A percentile compares a stretch with the other conserved stretches of the same genome.
Evolutionary conservation across 2,113 vertebrate genomes (phyloP).

Genomic region (Carlito syrichta): DNA sequence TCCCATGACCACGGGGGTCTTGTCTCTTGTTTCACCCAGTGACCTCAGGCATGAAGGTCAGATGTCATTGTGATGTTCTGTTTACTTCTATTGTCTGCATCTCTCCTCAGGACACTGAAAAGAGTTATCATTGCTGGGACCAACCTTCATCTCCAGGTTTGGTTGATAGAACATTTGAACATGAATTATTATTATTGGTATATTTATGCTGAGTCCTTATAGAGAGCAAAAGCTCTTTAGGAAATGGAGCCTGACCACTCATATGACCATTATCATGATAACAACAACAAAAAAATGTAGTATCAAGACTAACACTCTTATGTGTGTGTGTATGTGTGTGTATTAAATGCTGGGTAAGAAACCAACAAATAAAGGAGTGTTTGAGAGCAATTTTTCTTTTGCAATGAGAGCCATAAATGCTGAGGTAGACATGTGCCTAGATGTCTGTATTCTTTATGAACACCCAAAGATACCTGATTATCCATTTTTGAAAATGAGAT

Average conservation of each 20-base stretch:
- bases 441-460: not conserved
- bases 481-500: not conserved
- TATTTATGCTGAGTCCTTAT: conserved; percentile 44
- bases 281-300: not conserved
- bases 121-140: conserved; percentile 60
- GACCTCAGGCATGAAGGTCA: conserved; percentile 75
- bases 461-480: not conserved
- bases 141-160: conserved; percentile 28
- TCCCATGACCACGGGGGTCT: conserved; percentile 73
- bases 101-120: conserved; percentile 52
- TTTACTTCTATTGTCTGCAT: conserved; percentile 65
- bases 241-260: conserved; percentile 29
- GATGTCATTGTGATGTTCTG: conserved; percentile 60
- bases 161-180: not conserved
- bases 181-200: conserved; percentile 68
- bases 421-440: not conserved
- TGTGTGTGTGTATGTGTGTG: not conserved
- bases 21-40: conserved; percentile 75
- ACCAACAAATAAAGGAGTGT: not conserved
- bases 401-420: not conserved
- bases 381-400: not conserved
- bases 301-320: conserved; percentile 45
- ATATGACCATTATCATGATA: not conserved
- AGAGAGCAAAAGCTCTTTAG: conserved; percentile 35
- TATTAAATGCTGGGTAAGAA: not conserved